Evolutionary conservation across 2,888 invertebrate genomes (phyloP).

Genomic region (Dicyrtoma fusca): DNA sequence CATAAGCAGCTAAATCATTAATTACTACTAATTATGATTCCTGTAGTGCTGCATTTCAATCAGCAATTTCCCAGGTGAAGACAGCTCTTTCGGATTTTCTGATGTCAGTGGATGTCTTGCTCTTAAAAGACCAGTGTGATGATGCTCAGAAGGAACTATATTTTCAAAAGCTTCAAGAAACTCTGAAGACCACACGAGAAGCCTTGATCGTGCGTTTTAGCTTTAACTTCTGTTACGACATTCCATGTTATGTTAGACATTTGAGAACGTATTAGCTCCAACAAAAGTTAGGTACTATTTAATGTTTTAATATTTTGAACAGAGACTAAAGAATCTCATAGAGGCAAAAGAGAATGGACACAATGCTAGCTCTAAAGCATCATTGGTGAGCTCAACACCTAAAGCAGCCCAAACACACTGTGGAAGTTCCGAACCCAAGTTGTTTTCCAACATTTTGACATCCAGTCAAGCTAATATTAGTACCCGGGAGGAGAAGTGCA

Average conservation of each 20-base stretch:
- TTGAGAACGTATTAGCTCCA: no score
- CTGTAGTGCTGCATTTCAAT: conserved; percentile 54
- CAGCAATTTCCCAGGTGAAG: conserved; percentile 55
- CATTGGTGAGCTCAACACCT: neutral
- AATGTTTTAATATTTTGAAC: neutral
- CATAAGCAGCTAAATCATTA: no score
- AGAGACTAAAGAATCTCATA: conserved; percentile 52
- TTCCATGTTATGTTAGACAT: no score
- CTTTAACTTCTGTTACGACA: no score
- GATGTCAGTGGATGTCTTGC: conserved; percentile 54
- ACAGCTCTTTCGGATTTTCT: conserved; percentile 55
- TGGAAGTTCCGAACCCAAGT: conserved; percentile 34
- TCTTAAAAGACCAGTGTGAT: conserved; percentile 52
- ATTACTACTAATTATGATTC: conserved; percentile 11
- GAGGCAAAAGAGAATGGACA: conserved; percentile 51
- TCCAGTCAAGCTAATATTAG: conserved; percentile 24
- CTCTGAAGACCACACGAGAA: conserved; percentile 52
- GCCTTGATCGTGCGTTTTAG: conserved; percentile 53
- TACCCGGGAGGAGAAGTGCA: neutral
- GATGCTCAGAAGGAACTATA: conserved; percentile 53
- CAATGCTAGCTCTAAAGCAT: neutral
- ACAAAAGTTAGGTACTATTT: no score
- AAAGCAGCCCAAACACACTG: neutral
- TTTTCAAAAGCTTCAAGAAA: conserved; percentile 54
- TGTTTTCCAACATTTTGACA: conserved; percentile 18